Conservation (phyloP, 2,888 invertebrate species). For the Heteromyza rotundicornis region DNA sequence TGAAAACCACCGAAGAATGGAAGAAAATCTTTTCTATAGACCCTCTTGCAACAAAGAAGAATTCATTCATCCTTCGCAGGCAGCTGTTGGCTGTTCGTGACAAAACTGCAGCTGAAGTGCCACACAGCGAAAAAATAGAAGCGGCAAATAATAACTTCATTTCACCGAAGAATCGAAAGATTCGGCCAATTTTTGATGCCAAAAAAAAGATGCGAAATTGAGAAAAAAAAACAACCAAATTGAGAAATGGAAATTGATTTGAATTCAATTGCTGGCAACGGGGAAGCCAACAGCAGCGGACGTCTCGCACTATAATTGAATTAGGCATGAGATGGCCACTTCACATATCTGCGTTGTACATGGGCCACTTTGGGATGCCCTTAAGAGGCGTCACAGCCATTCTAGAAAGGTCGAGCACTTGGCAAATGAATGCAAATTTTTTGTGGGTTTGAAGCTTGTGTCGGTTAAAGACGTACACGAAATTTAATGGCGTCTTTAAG, state of each 20-base stretch:
- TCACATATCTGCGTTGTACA: too few species aligned
- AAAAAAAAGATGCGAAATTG: background rate
- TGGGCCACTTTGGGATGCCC: too few species aligned
- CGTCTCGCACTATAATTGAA: background rate
- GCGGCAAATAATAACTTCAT: constrained; percentile 2
- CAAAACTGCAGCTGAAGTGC: background rate
- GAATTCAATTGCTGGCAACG: constrained; percentile 9
- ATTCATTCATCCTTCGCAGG: background rate
- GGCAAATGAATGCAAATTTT: background rate
- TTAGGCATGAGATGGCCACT: background rate
- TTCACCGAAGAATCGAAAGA: background rate
- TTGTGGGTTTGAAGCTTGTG: too few species aligned
- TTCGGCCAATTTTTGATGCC: background rate
- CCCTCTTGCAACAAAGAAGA: background rate
- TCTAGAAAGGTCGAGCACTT: background rate
- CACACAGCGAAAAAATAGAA: background rate
- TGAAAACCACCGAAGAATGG: background rate
- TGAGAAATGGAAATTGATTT: constrained; percentile 8
- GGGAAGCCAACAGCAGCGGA: background rate
- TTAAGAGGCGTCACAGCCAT: too few species aligned
- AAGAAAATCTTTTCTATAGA: too few species aligned
- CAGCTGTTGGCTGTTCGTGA: background rate
- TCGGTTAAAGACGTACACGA: too few species aligned
- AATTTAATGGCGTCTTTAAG: too few species aligned
- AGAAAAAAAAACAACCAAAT: background rate